Evolutionary conservation across 2,888 invertebrate species (phyloP), one percentile per base, ranked within the genome.

Genomic region (Ditylenchus weischeri): DNA sequence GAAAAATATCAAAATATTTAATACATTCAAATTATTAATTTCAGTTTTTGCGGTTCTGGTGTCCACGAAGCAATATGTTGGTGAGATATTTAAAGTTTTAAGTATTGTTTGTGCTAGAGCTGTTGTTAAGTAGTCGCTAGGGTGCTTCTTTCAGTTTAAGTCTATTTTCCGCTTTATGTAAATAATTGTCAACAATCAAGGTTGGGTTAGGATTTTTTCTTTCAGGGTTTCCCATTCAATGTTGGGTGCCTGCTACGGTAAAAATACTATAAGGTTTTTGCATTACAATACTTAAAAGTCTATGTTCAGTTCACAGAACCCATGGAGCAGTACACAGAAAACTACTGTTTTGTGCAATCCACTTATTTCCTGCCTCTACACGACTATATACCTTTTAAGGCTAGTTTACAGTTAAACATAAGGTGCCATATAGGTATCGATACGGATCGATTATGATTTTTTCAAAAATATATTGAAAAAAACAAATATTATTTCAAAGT

Each of bases 311-410:
- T 83, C 73, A 83, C 83, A 36, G 83, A 81, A 71, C 81, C 81
- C 10, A 81, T 81, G 81, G 81, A 81, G 68, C 83, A 83, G 74
- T 83, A 83, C 69, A 83, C 83, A 58, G 83, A 83, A 71, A 83
- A 83, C 71, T 83, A 82, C 72, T 83, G 83, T 69, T 83, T 83
- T 80, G 83, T 83, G 43, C 78, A 78, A 65, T 83, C 82, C 73
- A 83, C 83, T 50, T 83, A 83, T 72, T 83, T 83, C 57, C 72
- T 83, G 49, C 83, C 83, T 19, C 74, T 83, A 43, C 75, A 79
- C 69, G 83, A 83, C 69, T 83, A 79, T 73, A 83, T 83, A 69
- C 83, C 82, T 43, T 79, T 78, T 73, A 78, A 82, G 62, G 74
- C 76, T 69, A 76, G 51, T 8, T 43, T 43, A 29, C 29, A 29